These are phyloP conservation scores for Tromatobia lineatoria DNA, from an alignment of 2,888 invertebrate species.

Conservation along the genomic window DNA sequence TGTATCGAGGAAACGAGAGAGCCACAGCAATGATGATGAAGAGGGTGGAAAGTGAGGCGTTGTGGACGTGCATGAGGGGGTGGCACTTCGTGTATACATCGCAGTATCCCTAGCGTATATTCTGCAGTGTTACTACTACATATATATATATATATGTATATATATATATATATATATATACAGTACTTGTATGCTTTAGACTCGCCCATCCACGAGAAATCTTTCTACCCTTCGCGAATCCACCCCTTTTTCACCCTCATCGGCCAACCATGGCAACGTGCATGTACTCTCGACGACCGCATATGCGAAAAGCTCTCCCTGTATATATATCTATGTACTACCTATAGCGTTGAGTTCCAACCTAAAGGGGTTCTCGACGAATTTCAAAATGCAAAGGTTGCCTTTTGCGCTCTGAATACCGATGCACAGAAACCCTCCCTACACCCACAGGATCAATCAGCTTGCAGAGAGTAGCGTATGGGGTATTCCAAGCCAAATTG, in stretches of 20 bases:
- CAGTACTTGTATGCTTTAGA: constrained; percentile 55
- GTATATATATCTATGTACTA: constrained; percentile 19
- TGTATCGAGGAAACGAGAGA: constrained; percentile 37
- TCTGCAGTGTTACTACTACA: not conserved
- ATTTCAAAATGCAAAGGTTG: constrained; percentile 79
- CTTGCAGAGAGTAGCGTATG: constrained; percentile 16
- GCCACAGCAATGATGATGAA: constrained; percentile 29
- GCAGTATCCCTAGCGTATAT: not conserved
- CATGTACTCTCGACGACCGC: constrained; percentile 37
- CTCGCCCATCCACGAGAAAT: constrained; percentile 64
- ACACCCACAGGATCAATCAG: constrained; percentile 31
- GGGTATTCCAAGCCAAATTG: no score
- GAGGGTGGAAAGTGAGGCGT: constrained; percentile 42
- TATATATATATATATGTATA: no score
- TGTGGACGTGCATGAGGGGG: constrained; percentile 41
- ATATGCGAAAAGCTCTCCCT: constrained; percentile 35
- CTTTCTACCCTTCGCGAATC: constrained; percentile 51
- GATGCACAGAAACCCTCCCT: constrained; percentile 67
- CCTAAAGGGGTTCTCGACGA: constrained; percentile 62
- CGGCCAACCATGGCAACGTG: constrained; percentile 37
- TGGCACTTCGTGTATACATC: constrained; percentile 13
- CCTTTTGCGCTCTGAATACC: constrained; percentile 76
- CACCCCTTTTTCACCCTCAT: constrained; percentile 35
- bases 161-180: not conserved
- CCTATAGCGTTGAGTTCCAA: constrained; percentile 64